These are phyloP conservation scores for Galerucella pusilla DNA, from an alignment of 2,888 invertebrate genomes.

Conservation along the genomic window DNA sequence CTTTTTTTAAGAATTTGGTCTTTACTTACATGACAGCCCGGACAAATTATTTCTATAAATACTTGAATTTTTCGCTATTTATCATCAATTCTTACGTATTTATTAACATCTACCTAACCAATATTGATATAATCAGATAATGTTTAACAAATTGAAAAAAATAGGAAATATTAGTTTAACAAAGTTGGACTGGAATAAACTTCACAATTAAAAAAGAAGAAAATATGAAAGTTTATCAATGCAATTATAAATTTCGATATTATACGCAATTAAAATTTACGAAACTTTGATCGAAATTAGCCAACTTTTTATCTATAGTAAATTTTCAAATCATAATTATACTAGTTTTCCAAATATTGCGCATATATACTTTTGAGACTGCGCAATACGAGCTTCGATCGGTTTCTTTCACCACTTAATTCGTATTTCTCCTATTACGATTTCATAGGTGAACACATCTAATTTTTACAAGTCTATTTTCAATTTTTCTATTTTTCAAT, in stretches of 20 bases:
- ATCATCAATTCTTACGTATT: not conserved
- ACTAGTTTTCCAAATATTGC: not conserved
- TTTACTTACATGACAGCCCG: not conserved
- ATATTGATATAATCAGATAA: no score
- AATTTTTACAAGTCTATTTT: no score
- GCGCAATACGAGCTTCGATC: constrained; percentile 3
- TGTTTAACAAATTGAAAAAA: not conserved
- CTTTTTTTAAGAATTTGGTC: constrained; percentile 5
- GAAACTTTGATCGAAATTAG: not conserved
- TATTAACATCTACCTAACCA: not conserved
- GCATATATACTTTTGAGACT: not conserved
- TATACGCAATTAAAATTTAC: no score
- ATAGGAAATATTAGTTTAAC: not conserved
- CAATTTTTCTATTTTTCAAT: no score
- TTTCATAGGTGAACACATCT: not conserved
- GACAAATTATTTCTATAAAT: not conserved
- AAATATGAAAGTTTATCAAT: not conserved
- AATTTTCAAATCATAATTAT: not conserved
- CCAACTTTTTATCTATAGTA: not conserved
- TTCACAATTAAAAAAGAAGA: not conserved
- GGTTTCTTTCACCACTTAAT: not conserved
- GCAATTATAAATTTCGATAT: not conserved
- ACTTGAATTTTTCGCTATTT: not conserved
- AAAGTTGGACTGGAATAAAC: not conserved
- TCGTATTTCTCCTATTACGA: not conserved